Evolutionary conservation across 2,888 invertebrate species (phyloP).

Genomic region (Spodoptera exigua): DNA sequence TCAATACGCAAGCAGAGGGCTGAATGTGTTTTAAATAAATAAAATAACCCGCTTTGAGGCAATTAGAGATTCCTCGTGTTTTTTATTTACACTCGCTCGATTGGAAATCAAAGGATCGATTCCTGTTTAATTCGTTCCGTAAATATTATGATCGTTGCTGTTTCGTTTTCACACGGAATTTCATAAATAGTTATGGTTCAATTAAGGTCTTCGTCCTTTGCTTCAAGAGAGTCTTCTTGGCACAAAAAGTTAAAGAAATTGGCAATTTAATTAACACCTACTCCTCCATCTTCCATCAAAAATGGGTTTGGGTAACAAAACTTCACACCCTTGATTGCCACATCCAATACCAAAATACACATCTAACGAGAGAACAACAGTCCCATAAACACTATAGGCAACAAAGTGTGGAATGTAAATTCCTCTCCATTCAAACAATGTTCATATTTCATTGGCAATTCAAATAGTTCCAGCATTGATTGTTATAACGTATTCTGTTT

Average conservation of each 20-base stretch:
- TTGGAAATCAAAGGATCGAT: slow-evolving; percentile 44
- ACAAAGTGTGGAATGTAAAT: slow-evolving; percentile 3
- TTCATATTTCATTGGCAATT: slow-evolving; percentile 20
- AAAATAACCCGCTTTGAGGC: slow-evolving; percentile 67
- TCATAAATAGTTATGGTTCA: too few species aligned
- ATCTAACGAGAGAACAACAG: too few species aligned
- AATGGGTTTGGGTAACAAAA: too few species aligned
- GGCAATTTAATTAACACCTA: too few species aligned
- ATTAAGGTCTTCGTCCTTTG: too few species aligned
- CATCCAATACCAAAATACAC: neutral
- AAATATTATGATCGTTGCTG: slow-evolving; percentile 19
- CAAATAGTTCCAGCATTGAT: slow-evolving; percentile 5
- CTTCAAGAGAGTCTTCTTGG: too few species aligned
- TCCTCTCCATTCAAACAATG: neutral
- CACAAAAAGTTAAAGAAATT: too few species aligned
- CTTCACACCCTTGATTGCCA: too few species aligned
- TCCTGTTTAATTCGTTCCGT: slow-evolving; percentile 14
- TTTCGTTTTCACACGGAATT: neutral
- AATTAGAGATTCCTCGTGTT: slow-evolving; percentile 66
- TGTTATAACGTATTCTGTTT: slow-evolving; percentile 11
- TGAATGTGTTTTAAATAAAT: slow-evolving; percentile 71
- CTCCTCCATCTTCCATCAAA: too few species aligned
- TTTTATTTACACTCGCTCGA: slow-evolving; percentile 52
- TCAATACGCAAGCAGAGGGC: slow-evolving; percentile 63
- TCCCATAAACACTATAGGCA: too few species aligned